Evolutionary conservation across 1,140 invertebrate genomes (phyloP), one percentile per base, ranked within the genome.

Genomic region (Tetragnatha versicolor): DNA sequence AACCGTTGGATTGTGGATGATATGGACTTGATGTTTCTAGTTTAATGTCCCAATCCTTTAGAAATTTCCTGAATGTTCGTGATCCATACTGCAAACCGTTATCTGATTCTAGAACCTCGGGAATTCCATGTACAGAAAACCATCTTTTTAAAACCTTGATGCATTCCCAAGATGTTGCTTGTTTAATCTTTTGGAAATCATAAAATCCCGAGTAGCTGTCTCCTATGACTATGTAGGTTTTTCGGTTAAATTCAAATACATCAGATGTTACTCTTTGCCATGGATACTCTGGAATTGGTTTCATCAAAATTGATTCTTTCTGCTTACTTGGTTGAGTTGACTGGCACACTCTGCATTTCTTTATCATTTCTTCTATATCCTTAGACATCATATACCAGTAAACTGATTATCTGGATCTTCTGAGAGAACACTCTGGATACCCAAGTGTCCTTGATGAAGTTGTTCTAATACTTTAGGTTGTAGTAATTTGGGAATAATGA

Each of bases 161-260:
- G 9, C 12, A 12, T 9, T 33, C 29, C 33, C 25, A 7, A 12
- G 60, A 31, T 17, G 22, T 63, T 1, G 60, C n/a, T n/a, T n/a
- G n/a, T n/a, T n/a, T n/a, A n/a, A n/a, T n/a, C n/a, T n/a, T n/a
- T n/a, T n/a, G n/a, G n/a, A n/a, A n/a, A n/a, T n/a, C n/a, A n/a
- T n/a, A n/a, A n/a, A n/a, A n/a, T n/a, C n/a, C n/a, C n/a, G 60
- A 63, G 33, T 37, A 63, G 7, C 60, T 63, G 33, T 63, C 60
- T n/a, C 12, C 29, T 31, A 63, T 33, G 12, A 63, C 12, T 12
- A 12, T n/a, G 60, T 31, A 63, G 1, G 27, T 2, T 1, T 31
- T 37, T 27, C 31, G 14, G 14, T 31, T 25, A 35, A 63, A 31
- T 37, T 63, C 60, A 63, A 63, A 63, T 31, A 63, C 12, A 35